Evolutionary conservation across 2,113 vertebrate genomes (phyloP).

Genomic region (Saccopteryx bilineata): DNA sequence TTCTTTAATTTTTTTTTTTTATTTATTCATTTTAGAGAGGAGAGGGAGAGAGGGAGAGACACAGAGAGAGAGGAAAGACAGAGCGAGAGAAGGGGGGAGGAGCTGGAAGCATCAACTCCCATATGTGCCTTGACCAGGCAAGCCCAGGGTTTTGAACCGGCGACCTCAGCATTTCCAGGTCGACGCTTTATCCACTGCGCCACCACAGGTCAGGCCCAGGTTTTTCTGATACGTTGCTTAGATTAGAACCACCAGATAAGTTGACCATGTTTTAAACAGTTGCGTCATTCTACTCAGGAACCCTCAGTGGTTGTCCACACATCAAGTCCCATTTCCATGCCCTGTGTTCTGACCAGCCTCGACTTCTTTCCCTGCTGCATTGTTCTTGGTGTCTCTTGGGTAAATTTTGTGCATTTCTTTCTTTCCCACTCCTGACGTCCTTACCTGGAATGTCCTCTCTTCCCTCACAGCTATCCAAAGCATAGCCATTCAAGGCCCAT

Average conservation of each 20-base stretch:
- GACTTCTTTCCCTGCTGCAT: not conserved
- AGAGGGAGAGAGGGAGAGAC: too few species aligned
- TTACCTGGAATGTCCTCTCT: not conserved
- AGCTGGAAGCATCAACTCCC: too few species aligned
- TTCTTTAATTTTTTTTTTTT: too few species aligned
- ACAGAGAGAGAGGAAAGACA: too few species aligned
- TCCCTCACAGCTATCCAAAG: not conserved
- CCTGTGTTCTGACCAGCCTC: not conserved
- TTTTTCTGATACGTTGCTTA: constrained; percentile 21
- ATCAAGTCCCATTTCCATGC: not conserved
- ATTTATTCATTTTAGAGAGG: too few species aligned
- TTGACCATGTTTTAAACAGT: constrained; percentile 35
- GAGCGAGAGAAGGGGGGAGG: too few species aligned
- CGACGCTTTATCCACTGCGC: too few species aligned
- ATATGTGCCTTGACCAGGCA: too few species aligned
- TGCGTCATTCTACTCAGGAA: constrained; percentile 20
- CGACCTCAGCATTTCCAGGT: too few species aligned
- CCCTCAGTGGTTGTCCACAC: not conserved
- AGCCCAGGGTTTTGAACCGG: too few species aligned
- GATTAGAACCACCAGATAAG: constrained; percentile 25
- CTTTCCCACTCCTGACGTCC: not conserved
- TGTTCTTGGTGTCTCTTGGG: not conserved
- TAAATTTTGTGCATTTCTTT: not conserved
- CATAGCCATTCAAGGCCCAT: not conserved
- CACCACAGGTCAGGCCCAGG: too few species aligned